Conservation (phyloP, 2,797 vertebrate genomes). For the Sebastes hubbsi region DNA sequence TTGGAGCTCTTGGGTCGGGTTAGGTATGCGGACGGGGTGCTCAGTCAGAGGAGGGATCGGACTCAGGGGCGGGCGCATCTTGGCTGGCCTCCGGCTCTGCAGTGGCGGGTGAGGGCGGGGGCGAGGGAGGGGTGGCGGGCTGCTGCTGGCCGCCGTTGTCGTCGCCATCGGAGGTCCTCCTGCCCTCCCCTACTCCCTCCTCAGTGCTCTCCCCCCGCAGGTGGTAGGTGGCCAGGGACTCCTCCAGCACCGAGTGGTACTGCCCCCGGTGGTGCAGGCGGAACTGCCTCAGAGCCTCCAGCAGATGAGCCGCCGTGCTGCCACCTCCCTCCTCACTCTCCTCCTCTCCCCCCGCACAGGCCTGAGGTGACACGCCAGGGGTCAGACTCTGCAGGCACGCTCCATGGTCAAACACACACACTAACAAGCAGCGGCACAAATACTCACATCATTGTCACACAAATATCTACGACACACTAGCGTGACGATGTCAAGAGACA, state of each 20-base stretch:
- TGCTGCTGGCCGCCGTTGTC: conserved; percentile 57
- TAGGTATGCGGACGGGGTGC: conserved; percentile 32
- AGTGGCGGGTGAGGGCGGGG: conserved; percentile 70
- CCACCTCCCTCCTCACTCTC: conserved; percentile 86
- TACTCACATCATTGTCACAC: conserved; percentile 30
- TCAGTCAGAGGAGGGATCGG: conserved; percentile 76
- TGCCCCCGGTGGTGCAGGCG: conserved; percentile 97
- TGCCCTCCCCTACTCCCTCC: conserved; percentile 57
- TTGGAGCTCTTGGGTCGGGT: conserved; percentile 35
- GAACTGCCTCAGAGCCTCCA: conserved; percentile 97
- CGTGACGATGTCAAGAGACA: conserved; percentile 33
- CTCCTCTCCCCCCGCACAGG: conserved; percentile 86
- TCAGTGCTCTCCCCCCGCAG: conserved; percentile 76
- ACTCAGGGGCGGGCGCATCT: conserved; percentile 57
- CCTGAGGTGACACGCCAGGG: conserved; percentile 97
- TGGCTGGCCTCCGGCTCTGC: conserved; percentile 66
- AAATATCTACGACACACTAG: conserved; percentile 40
- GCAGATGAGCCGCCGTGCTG: conserved; percentile 89
- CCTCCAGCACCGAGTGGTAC: conserved; percentile 96
- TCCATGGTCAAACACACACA: conserved; percentile 50
- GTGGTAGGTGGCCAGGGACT: conserved; percentile 91
- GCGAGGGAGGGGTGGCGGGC: conserved; percentile 81
- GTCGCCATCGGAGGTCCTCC: conserved; percentile 70
- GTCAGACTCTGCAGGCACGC: conserved; percentile 84
- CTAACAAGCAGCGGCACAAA: conserved; percentile 42